These are phyloP conservation scores for Montipora cactus DNA, from an alignment of 64 coral and sea anemone genomes.

Conservation along the genomic window DNA sequence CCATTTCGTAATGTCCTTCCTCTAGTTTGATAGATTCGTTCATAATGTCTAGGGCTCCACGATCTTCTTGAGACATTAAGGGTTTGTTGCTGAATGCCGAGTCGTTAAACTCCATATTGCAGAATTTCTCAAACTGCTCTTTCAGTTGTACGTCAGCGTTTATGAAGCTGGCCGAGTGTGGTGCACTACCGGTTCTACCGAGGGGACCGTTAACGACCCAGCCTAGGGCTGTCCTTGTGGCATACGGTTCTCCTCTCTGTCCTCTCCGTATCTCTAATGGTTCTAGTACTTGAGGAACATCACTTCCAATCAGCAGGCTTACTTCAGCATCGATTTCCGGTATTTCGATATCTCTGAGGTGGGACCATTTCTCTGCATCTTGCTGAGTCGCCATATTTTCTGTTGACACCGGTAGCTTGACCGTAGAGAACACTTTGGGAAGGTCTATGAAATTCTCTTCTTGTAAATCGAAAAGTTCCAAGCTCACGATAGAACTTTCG, in stretches of 20 bases:
- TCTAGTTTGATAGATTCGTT: constrained; percentile 15
- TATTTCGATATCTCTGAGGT: constrained; percentile 22
- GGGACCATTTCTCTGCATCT: constrained; percentile 47
- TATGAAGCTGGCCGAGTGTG: not conserved
- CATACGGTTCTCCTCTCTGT: constrained; percentile 41
- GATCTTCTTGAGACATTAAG: constrained; percentile 47
- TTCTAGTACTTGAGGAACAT: constrained; percentile 36
- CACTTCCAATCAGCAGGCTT: constrained; percentile 61
- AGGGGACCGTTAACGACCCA: constrained; percentile 58
- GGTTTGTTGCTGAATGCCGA: not conserved
- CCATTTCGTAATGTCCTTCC: constrained; percentile 57
- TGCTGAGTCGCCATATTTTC: constrained; percentile 29
- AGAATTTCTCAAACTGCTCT: not conserved
- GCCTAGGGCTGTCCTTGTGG: constrained; percentile 36
- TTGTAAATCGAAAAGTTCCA: not conserved
- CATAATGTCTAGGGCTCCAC: constrained; percentile 18
- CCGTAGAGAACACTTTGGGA: constrained; percentile 24
- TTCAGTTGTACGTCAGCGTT: constrained; percentile 15
- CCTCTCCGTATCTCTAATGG: constrained; percentile 57
- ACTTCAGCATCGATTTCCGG: constrained; percentile 32
- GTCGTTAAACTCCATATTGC: constrained; percentile 18
- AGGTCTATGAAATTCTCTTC: not conserved
- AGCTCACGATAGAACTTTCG: constrained; percentile 26
- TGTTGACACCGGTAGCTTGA: constrained; percentile 13
- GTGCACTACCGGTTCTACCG: not conserved